phyloP scores from a whole-genome alignment of 2,888 invertebrate genomes.

The Smittia sp. region DNA sequence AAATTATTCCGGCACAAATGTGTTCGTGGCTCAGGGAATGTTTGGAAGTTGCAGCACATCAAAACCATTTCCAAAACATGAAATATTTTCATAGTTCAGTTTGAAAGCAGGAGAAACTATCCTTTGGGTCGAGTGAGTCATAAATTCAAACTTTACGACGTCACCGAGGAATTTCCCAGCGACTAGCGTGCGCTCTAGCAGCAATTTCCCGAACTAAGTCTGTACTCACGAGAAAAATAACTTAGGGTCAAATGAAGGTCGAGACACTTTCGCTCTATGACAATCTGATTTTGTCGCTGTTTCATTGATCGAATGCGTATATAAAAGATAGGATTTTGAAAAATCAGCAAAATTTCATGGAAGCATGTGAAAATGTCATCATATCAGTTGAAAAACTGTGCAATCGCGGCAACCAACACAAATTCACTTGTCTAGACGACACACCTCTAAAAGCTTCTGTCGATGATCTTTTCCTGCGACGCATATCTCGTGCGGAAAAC shows the following conservation, averaged over 20 bases:
- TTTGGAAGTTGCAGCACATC: neutral
- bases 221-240: neutral
- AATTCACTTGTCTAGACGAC: no score
- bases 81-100: no score
- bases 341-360: neutral
- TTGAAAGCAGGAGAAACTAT: no score
- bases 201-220: constrained; percentile 5
- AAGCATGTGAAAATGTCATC: constrained; percentile 1
- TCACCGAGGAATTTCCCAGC: neutral
- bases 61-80: no score
- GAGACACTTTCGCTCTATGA: neutral
- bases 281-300: neutral
- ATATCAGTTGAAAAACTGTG: neutral
- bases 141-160: no score
- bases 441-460: no score
- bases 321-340: neutral
- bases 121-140: no score
- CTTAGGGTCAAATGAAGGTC: constrained; percentile 13
- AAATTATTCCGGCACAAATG: neutral
- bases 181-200: constrained; percentile 4
- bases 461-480: no score
- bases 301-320: neutral
- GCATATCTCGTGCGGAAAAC: no score
- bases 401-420: no score
- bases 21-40: neutral